Conservation (phyloP, 2,113 vertebrate genomes). For the Ceyx margarethae region DNA sequence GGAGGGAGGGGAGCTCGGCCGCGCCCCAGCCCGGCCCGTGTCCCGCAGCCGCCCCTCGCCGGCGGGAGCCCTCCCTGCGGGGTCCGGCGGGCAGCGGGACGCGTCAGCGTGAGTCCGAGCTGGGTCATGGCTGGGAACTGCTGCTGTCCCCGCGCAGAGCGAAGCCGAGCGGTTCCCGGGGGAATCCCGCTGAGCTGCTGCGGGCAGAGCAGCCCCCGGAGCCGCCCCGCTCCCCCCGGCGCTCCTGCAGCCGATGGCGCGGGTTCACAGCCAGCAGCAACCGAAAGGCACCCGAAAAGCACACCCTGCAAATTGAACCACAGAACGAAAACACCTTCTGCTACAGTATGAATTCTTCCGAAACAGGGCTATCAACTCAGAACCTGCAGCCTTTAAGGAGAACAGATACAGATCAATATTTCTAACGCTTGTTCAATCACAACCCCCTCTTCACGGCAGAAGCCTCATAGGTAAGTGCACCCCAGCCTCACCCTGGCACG, state of each 20-base stretch:
- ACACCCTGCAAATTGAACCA: fast-evolving
- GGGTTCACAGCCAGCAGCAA: not conserved
- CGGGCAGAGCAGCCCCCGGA: not conserved
- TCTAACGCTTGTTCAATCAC: fast-evolving
- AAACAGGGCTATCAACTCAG: not conserved
- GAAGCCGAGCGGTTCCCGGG: not conserved
- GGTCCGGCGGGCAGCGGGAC: not conserved
- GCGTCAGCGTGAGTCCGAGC: not conserved
- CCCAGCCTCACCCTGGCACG: fast-evolving
- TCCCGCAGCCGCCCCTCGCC: not conserved
- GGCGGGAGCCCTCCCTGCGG: not conserved
- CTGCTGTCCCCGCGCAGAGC: not conserved
- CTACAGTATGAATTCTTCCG: fast-evolving
- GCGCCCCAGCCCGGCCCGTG: not conserved
- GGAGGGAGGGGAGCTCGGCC: not conserved
- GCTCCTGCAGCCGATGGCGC: fast-evolving
- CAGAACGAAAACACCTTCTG: fast-evolving
- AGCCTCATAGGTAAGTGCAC: fast-evolving
- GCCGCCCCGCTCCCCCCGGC: not conserved
- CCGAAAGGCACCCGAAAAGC: not conserved
- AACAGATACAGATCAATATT: fast-evolving
- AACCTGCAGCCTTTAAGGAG: no score
- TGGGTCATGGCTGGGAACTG: not conserved
- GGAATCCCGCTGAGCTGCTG: not conserved
- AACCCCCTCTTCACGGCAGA: fast-evolving